Evolutionary conservation across 2,888 invertebrate species (phyloP), one percentile per base, ranked within the genome.

Genomic region (Andricus curvator): DNA sequence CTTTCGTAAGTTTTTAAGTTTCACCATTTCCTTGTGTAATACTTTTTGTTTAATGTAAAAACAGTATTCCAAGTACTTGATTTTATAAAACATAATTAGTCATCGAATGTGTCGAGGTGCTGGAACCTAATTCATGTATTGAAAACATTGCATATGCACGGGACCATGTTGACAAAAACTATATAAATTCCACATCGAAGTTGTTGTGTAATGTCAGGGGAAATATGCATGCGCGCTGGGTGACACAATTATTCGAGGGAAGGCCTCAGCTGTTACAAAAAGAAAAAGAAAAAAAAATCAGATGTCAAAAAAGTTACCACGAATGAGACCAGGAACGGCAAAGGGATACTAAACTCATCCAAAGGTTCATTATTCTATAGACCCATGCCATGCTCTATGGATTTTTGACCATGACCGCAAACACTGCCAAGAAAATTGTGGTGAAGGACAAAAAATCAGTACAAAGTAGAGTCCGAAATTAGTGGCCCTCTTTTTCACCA

Each of bases 181-280:
- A 60, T 9, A 62, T 62, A 62, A 62, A 25, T 62, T 62, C 13
- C 13, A 62, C 25, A 22, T 62, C 25, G 62, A 62, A 62, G 25
- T 62, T 60, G 22, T 22, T 62, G 25, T 25, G 62, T 25, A 62
- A 62, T 11, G 62, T 25, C 25, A 13, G 15, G 25, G 25, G 13
- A 62, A 62, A 62, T 62, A 62, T 62, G 22, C 22, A 60, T 62
- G 9, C 25, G 9, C 65, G 66, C 20, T n/a, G 37, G n/a, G 66
- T 66, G 66, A 66, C 37, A 66, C 20, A 66, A 37, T n/a, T 41
- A 33, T 37, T 66, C 9, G 33, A 66, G 37, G 29, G 65, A 65
- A 66, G 37, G 66, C 4, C 66, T n/a, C 11, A 66, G 66, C 66
- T 41, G 66, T 8, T 66, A 20, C 37, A 20, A 37, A 66, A 41